These are phyloP conservation scores for Mormyrus iriodes DNA, from an alignment of 2,113 vertebrate species.

Conservation along the genomic window DNA sequence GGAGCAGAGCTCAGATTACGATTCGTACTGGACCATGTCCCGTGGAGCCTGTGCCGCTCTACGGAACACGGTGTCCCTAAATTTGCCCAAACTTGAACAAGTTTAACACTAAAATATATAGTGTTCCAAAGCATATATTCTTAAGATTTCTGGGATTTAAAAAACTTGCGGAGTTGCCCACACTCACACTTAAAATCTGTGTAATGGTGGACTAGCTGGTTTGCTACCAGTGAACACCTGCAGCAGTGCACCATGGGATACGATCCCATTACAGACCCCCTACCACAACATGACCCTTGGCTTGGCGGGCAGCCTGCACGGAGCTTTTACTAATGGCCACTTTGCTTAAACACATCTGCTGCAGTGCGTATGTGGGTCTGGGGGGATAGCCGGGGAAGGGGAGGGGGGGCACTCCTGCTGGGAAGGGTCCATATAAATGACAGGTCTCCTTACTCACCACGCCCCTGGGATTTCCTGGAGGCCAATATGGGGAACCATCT, in stretches of 20 bases:
- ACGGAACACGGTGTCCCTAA: neutral
- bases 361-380: neutral
- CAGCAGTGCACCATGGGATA: neutral
- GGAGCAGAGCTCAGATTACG: neutral
- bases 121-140: neutral
- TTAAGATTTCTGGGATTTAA: neutral
- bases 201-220: neutral
- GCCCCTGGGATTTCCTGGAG: neutral
- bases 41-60: too few relatives aligned
- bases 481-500: slow-evolving; percentile 42
- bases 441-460: neutral
- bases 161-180: neutral
- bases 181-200: neutral
- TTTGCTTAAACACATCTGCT: neutral
- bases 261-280: neutral
- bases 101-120: neutral
- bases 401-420: neutral
- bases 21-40: neutral
- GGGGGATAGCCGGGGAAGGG: neutral
- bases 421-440: neutral
- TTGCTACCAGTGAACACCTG: neutral
- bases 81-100: neutral
- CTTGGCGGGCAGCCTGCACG: neutral
- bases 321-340: neutral
- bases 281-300: neutral